These are phyloP conservation scores for Sorex maritimensis DNA, from an alignment of 2,797 vertebrate species.

Conservation along the genomic window DNA sequence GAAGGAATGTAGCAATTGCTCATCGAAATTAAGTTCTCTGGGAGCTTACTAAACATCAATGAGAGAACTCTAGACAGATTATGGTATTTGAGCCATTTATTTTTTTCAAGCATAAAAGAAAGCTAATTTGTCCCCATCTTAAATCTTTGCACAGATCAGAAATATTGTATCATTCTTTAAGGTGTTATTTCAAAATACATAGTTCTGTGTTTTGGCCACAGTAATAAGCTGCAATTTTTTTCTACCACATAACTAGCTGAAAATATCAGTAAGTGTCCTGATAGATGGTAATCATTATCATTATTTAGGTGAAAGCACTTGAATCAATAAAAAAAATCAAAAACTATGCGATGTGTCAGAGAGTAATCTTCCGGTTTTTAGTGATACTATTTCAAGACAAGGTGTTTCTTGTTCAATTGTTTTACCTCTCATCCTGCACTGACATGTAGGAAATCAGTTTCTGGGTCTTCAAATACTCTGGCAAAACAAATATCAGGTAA, in stretches of 20 bases:
- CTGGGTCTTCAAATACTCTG: not conserved
- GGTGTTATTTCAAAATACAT: not conserved
- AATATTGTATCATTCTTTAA: not conserved
- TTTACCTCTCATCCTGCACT: not conserved
- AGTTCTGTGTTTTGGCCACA: not conserved
- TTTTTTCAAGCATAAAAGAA: not conserved
- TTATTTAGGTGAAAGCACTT: not conserved
- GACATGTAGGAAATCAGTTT: not conserved
- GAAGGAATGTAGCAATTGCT: not conserved
- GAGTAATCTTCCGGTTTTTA: not conserved
- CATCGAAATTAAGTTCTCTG: too few relatives aligned
- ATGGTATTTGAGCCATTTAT: not conserved
- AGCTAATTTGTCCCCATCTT: not conserved
- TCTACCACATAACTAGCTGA: not conserved
- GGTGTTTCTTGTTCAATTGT: not conserved
- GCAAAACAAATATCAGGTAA: not conserved
- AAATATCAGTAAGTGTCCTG: not conserved
- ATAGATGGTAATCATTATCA: not conserved
- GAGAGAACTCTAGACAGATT: not conserved
- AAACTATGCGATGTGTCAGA: not conserved
- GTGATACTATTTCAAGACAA: too few relatives aligned
- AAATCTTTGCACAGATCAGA: not conserved
- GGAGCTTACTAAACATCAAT: not conserved
- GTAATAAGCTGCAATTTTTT: not conserved
- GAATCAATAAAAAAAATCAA: too few relatives aligned